These are phyloP conservation scores for Pheosia gnoma DNA, from an alignment of 2,888 invertebrate species.

Conservation along the genomic window DNA sequence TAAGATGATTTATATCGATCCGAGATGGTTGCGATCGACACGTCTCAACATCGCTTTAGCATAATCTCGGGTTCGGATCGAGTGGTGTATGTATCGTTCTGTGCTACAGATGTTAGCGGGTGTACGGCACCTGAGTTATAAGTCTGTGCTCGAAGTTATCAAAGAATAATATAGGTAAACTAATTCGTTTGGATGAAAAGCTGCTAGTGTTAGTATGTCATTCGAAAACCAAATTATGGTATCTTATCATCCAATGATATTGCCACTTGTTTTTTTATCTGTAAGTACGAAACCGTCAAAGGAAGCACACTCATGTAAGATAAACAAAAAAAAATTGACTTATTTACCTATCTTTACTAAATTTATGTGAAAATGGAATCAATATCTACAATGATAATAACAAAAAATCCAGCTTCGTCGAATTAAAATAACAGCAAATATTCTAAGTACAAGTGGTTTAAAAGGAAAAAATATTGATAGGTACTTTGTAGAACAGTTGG, in stretches of 20 bases:
- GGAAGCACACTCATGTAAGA: too few species aligned
- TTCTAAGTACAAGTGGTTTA: not conserved
- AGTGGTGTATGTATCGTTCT: constrained; percentile 72
- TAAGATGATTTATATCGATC: constrained; percentile 84
- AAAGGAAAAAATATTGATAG: not conserved
- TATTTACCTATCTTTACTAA: too few species aligned
- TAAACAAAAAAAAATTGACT: too few species aligned
- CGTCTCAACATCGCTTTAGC: constrained; percentile 82
- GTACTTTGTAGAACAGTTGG: not conserved
- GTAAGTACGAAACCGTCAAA: too few species aligned
- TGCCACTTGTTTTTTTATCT: too few species aligned
- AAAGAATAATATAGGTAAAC: not conserved
- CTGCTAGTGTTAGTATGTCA: not conserved
- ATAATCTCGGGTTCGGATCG: constrained; percentile 79
- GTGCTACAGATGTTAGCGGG: constrained; percentile 69
- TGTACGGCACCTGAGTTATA: constrained; percentile 8
- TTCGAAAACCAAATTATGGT: too few species aligned
- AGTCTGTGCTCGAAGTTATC: not conserved
- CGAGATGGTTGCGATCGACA: constrained; percentile 77
- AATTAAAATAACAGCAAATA: not conserved
- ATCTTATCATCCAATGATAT: too few species aligned
- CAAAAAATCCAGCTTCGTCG: not conserved
- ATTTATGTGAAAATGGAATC: not conserved
- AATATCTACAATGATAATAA: not conserved
- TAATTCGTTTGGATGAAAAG: not conserved